Evolutionary conservation across 2,888 invertebrate species (phyloP).

Genomic region (Antheraea assamensis): DNA sequence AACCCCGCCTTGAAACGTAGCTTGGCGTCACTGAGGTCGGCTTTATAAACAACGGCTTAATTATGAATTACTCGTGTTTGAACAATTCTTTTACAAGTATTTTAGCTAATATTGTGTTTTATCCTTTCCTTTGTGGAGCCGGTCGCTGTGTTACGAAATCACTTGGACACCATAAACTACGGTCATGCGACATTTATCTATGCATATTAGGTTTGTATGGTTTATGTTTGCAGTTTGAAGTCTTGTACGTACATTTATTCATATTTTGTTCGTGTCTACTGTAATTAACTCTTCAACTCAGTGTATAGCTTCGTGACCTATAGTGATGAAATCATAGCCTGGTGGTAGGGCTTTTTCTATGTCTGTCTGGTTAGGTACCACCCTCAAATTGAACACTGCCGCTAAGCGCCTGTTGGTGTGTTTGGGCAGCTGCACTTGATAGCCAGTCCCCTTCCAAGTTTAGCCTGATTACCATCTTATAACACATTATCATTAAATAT

Average conservation of each 20-base stretch:
- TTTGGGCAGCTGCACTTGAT: too few relatives aligned
- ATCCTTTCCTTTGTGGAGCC: slow-evolving; percentile 5
- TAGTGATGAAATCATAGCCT: too few relatives aligned
- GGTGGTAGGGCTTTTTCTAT: too few relatives aligned
- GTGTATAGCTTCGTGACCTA: too few relatives aligned
- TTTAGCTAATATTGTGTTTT: slow-evolving; percentile 16
- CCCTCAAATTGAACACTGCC: too few relatives aligned
- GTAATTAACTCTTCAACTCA: too few relatives aligned
- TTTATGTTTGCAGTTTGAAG: background rate
- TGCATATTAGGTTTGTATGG: background rate
- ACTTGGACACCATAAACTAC: background rate
- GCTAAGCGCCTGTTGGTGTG: too few relatives aligned
- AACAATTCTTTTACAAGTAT: slow-evolving; percentile 10
- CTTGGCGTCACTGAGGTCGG: background rate
- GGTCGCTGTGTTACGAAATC: slow-evolving; percentile 9
- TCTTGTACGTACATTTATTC: background rate
- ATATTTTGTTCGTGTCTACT: background rate
- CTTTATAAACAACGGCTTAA: slow-evolving; percentile 20
- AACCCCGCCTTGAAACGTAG: background rate
- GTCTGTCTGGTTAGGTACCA: too few relatives aligned
- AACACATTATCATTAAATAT: too few relatives aligned
- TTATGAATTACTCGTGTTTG: slow-evolving; percentile 21
- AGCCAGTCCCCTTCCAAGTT: too few relatives aligned
- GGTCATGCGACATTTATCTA: background rate
- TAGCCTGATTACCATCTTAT: too few relatives aligned